Evolutionary conservation across 2,797 vertebrate species (phyloP), one percentile per base, ranked within the genome.

Genomic region (Neosalanx taihuensis): DNA sequence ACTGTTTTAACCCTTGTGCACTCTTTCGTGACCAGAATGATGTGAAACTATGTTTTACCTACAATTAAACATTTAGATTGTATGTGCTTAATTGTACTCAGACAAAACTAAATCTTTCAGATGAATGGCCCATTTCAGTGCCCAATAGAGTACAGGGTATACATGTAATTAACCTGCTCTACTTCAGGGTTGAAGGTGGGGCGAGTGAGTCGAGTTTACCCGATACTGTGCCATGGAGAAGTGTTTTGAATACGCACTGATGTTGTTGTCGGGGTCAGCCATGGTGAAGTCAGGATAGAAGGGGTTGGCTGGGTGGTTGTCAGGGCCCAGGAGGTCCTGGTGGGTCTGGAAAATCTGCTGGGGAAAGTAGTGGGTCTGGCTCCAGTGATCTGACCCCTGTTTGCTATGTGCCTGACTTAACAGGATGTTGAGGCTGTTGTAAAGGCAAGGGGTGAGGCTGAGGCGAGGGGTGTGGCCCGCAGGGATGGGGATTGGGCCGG

Each of bases 401-500:
- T 87, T 89, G 79, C 41, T 72, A 80, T 89, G 88, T 0, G 86
- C 73, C 76, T 90, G 89, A 70, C 85, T 91, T 61, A 91, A 85
- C 68, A 91, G 82, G 1, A 87, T 83, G 83, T 91, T 91, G 77
- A 91, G 89, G 82, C 89, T 91, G 85, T 91, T 91, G 80, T 89
- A 90, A 70, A 91, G 87, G 79, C 87, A 87, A 76, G 90, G 85
- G 9, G 78, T 89, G 72, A 89, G 87, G 83, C 86, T 80, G 0
- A 79, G 75, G 82, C 75, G 18, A 67, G 70, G 76, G 41, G 66
- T 69, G 1, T 75, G 18, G n/a, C 62, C 73, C 37, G 37, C 37
- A 2, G 37, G 37, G 37, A 20, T 20, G 69, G 70, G 78, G 37
- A 67, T 70, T 1, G 76, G 17, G 20, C 64, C 72, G 2, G 83